phyloP scores from a whole-genome alignment of 2,797 vertebrate genomes.

The Petrocephalus schoutedeni region DNA sequence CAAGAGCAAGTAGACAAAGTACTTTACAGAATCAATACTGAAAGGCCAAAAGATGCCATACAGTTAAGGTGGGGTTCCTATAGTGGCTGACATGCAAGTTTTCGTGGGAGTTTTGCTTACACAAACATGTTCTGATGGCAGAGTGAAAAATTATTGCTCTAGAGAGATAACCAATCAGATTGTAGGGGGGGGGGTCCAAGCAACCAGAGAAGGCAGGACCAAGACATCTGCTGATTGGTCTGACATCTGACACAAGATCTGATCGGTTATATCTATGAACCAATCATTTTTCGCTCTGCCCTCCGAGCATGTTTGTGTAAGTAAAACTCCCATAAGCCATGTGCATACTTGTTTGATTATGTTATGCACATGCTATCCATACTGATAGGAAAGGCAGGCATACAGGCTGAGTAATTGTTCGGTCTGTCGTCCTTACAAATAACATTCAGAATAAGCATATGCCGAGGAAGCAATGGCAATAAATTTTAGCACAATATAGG shows the following conservation, averaged over 20 bases:
- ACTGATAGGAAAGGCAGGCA: not conserved
- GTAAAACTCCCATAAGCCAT: too few relatives aligned
- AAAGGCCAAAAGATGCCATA: not conserved
- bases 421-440: not conserved
- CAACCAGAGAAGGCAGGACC: too few relatives aligned
- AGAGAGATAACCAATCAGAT: too few relatives aligned
- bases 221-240: too few relatives aligned
- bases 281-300: too few relatives aligned
- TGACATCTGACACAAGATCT: too few relatives aligned
- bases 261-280: too few relatives aligned
- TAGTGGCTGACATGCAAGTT: constrained; percentile 5
- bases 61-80: not conserved
- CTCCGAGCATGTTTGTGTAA: too few relatives aligned
- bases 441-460: not conserved
- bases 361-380: not conserved
- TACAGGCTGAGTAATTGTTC: not conserved
- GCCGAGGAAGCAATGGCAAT: not conserved
- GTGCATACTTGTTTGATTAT: constrained; percentile 28
- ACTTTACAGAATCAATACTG: not conserved
- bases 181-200: too few relatives aligned
- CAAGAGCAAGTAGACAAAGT: not conserved
- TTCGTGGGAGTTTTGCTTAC: too few relatives aligned
- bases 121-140: too few relatives aligned
- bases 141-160: too few relatives aligned
- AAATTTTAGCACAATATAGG: not conserved